phyloP scores from a whole-genome alignment of 2,888 invertebrate species.

The Nomada goodeniana region DNA sequence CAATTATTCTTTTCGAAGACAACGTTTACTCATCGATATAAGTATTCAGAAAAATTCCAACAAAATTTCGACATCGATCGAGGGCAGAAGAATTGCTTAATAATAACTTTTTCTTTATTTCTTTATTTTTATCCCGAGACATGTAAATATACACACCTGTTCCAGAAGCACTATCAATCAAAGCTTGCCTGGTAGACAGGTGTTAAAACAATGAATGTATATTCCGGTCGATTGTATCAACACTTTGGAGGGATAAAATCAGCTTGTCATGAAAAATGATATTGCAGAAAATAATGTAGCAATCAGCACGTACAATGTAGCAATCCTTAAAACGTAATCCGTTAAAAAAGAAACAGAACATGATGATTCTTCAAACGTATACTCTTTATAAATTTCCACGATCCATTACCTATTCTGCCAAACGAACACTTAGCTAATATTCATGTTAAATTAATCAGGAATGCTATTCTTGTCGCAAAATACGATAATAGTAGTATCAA shows the following conservation, averaged over 20 bases:
- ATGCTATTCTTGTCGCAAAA: neutral
- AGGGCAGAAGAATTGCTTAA: too few relatives aligned
- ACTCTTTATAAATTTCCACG: too few relatives aligned
- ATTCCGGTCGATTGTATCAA: constrained; percentile 3
- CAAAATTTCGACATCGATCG: too few relatives aligned
- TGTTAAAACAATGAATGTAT: constrained; percentile 13
- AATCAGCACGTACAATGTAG: neutral
- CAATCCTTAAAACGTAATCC: too few relatives aligned
- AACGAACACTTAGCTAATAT: neutral
- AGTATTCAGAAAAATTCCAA: too few relatives aligned
- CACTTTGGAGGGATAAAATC: neutral
- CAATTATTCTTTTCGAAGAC: too few relatives aligned
- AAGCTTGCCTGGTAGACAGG: neutral
- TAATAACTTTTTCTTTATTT: too few relatives aligned
- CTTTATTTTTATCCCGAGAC: neutral
- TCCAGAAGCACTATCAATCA: neutral
- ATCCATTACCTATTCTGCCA: too few relatives aligned
- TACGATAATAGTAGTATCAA: neutral
- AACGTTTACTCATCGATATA: too few relatives aligned
- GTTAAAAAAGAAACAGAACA: too few relatives aligned
- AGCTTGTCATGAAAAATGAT: neutral
- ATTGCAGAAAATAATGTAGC: neutral
- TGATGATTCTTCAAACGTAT: too few relatives aligned
- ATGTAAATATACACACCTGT: neutral
- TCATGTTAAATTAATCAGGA: neutral